These are phyloP conservation scores for Catamblyrhynchus diadema DNA, from an alignment of 2,797 vertebrate species.

Conservation along the genomic window DNA sequence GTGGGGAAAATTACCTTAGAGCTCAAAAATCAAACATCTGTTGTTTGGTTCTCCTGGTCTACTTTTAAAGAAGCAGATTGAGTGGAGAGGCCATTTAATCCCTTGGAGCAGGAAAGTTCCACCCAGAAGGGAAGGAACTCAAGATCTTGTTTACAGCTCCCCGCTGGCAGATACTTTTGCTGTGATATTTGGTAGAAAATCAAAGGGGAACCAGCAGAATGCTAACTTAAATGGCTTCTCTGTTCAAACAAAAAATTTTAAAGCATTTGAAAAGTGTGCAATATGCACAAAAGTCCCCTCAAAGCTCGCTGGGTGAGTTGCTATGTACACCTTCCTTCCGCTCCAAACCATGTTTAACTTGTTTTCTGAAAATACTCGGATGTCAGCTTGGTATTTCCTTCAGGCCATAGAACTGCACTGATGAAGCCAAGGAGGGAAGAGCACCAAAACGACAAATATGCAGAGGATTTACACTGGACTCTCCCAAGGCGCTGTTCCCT, in stretches of 20 bases:
- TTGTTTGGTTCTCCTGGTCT: slow-evolving; percentile 14
- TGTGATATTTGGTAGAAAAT: slow-evolving; percentile 55
- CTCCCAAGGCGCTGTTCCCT: neutral
- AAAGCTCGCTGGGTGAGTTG: slow-evolving; percentile 12
- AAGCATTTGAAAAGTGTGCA: slow-evolving; percentile 4
- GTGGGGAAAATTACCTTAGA: neutral
- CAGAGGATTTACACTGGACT: neutral
- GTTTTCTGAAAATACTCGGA: slow-evolving; percentile 28
- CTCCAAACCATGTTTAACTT: slow-evolving; percentile 28
- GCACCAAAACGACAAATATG: neutral
- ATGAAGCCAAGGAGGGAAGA: slow-evolving; percentile 6
- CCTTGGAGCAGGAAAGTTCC: slow-evolving; percentile 48
- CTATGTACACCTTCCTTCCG: neutral
- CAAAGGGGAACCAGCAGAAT: slow-evolving; percentile 6
- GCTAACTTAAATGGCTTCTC: slow-evolving; percentile 15
- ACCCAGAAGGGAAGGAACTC: slow-evolving; percentile 56
- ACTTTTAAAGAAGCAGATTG: slow-evolving; percentile 38
- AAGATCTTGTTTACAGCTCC: slow-evolving; percentile 41
- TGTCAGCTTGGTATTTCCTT: slow-evolving; percentile 46
- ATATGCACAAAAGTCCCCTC: neutral
- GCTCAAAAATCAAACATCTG: slow-evolving; percentile 23
- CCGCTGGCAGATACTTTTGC: slow-evolving; percentile 12
- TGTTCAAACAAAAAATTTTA: neutral
- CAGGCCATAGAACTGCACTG: neutral
- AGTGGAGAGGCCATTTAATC: slow-evolving; percentile 17